These are phyloP conservation scores for Cossypha caffra DNA, from an alignment of 2,797 vertebrate species.

Conservation along the genomic window DNA sequence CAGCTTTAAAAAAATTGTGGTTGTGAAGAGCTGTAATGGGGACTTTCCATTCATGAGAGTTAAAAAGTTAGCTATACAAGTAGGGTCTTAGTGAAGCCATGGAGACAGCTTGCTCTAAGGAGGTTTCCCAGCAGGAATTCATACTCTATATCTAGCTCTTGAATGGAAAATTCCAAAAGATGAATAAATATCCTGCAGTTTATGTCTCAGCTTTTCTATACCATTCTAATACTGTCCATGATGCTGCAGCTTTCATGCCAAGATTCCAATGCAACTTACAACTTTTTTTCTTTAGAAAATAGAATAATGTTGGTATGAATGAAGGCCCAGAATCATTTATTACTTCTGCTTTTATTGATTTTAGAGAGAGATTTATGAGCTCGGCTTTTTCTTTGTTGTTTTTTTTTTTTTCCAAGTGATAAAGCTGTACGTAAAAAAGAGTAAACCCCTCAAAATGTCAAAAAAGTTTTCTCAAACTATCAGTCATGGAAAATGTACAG, in stretches of 20 bases:
- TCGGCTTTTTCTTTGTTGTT: not conserved
- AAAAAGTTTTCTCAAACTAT: slow-evolving; percentile 5
- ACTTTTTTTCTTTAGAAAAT: not conserved
- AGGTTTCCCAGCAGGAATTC: not conserved
- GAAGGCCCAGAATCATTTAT: not conserved
- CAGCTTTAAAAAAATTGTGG: accelerated
- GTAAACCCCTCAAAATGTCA: slow-evolving; percentile 8
- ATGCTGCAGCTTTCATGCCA: not conserved
- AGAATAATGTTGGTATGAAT: not conserved
- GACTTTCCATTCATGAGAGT: not conserved
- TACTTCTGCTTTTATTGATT: slow-evolving; percentile 43
- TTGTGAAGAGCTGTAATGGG: not conserved
- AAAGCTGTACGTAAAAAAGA: not conserved
- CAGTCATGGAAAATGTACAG: not conserved
- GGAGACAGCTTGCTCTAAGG: not conserved
- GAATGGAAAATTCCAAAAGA: not conserved
- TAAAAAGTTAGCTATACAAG: not conserved
- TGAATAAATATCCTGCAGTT: not conserved
- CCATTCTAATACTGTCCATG: not conserved
- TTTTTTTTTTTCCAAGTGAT: not conserved
- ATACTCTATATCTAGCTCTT: not conserved
- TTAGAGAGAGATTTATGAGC: slow-evolving; percentile 16
- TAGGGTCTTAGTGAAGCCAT: not conserved
- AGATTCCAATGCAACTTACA: not conserved
- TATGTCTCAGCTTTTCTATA: not conserved